Evolutionary conservation across 1,140 invertebrate species (phyloP).

Genomic region (Elymnias hypermnestra): DNA sequence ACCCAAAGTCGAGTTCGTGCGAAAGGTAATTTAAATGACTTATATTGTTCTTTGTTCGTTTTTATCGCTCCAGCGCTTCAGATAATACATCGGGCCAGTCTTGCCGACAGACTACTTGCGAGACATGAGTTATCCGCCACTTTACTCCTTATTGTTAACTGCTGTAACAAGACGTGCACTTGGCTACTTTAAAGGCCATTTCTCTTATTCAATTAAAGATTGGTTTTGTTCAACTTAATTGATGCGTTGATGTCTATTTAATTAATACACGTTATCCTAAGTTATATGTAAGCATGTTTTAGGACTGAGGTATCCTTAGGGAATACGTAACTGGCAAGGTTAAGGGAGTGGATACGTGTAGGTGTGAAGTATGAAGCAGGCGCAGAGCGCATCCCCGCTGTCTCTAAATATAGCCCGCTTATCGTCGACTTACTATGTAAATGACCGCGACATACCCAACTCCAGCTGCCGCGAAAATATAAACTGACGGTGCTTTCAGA

Average conservation of each 20-base stretch:
- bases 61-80: conserved; percentile 67
- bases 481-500: conserved; percentile 28
- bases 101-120: conserved; percentile 49
- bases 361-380: conserved; percentile 48
- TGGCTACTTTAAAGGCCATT: conserved; percentile 40
- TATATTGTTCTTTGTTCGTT: conserved; percentile 71
- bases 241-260: conserved; percentile 32
- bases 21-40: conserved; percentile 56
- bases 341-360: conserved; percentile 29
- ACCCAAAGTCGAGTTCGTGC: no score
- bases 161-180: conserved; percentile 41
- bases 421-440: conserved; percentile 70
- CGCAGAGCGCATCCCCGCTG: conserved; percentile 48
- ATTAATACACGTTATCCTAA: conserved; percentile 14
- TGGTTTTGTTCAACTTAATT: conserved; percentile 1
- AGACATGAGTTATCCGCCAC: conserved; percentile 58
- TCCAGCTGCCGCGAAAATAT: conserved; percentile 60
- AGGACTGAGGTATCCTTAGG: not conserved
- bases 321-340: conserved; percentile 4
- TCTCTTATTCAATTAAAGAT: conserved; percentile 8
- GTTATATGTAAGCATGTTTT: conserved; percentile 11
- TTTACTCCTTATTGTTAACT: conserved; percentile 63
- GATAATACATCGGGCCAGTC: conserved; percentile 55
- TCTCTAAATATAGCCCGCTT: conserved; percentile 71
- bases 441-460: conserved; percentile 60